Evolutionary conservation across 2,888 invertebrate genomes (phyloP), one percentile per base, ranked within the genome.

Genomic region (Myopa tessellatipennis): DNA sequence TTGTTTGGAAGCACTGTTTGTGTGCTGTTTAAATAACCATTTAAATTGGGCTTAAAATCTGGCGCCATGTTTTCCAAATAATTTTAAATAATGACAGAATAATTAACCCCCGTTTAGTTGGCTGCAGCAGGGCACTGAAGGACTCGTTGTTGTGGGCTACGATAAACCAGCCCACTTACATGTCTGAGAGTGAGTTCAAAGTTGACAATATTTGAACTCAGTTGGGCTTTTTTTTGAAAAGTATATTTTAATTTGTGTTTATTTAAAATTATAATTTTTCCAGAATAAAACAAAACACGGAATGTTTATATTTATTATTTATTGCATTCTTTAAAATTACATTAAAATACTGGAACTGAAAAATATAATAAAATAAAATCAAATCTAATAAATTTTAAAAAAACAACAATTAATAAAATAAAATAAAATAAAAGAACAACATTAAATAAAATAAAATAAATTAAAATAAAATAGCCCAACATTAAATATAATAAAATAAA

Each of bases 51-150:
- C 55, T 75, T 75, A 75, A 74, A 75, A 69, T 45, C 18, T 8
- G 16, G 4, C 34, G 50, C 55, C 14, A 10, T 26, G 26, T 74
- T 50, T 74, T 74, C 58, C 16, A 68, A 67, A 67, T 40, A 68
- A 74, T 68, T 74, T 55, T 52, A 74, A 75, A 75, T 75, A 75
- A 75, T 69, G 75, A 40, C 75, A 75, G 68, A 75, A 75, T 75
- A 75, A 75, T 75, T 75, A 69, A 75, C 68, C 75, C 68, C 55
- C 58, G 45, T 69, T 75, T 75, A 69, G 69, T 63, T 8, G 26
- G 63, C 8, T 63, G 36, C 14, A 63, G 26, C 4, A 63, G 14
- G 6, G 36, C 14, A 34, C 26, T 18, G 26, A 14, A 12, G 14
- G 12, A 63, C 34, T 10, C 10, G 45, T 10, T 45, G 10, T 45